phyloP scores from a whole-genome alignment of 2,797 vertebrate species.

The Caiman crocodilus region DNA sequence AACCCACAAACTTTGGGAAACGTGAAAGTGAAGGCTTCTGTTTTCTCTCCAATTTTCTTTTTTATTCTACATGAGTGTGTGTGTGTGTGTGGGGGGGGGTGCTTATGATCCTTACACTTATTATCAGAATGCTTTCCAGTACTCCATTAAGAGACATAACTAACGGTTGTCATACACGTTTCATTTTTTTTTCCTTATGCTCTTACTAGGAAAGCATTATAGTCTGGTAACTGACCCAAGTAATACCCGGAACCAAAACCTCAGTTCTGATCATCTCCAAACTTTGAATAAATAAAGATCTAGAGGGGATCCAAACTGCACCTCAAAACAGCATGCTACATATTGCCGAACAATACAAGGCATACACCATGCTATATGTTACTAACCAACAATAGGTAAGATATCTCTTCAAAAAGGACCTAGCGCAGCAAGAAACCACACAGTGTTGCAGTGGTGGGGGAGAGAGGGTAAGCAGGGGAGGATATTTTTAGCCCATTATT shows the following conservation, averaged over 20 bases:
- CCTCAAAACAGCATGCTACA: no score
- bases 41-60: neutral
- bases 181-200: neutral
- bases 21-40: neutral
- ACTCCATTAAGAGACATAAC: neutral
- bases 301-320: no score
- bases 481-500: neutral
- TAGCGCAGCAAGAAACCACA: neutral
- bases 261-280: neutral
- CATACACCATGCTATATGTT: neutral
- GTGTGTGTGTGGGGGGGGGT: no score
- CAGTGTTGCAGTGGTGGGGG: no score
- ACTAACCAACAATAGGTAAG: neutral
- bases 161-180: neutral
- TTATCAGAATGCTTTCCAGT: neutral
- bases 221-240: neutral
- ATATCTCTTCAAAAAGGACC: neutral
- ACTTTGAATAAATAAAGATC: neutral
- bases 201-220: no score
- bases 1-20: no score
- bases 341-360: neutral
- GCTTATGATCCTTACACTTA: neutral
- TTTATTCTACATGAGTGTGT: no score
- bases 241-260: neutral
- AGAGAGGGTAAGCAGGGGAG: neutral